Conservation (phyloP, 2,888 invertebrate species). For the Coleophora flavipennella region DNA sequence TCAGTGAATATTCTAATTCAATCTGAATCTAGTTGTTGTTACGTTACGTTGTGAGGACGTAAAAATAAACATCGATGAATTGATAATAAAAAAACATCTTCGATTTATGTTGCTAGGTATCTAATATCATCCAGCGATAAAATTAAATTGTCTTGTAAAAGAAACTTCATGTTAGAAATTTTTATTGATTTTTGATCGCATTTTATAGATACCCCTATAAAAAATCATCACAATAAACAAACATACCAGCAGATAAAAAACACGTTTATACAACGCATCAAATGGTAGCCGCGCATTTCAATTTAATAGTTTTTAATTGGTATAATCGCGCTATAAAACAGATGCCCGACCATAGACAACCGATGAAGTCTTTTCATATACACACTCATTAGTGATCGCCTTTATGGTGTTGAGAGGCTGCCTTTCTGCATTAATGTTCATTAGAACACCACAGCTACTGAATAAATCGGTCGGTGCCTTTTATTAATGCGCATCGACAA, state of each 20-base stretch:
- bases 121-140: neutral
- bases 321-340: conserved; percentile 60
- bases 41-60: too few species aligned
- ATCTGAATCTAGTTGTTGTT: too few species aligned
- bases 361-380: conserved; percentile 58
- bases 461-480: conserved; percentile 64
- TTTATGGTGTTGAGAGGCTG: conserved; percentile 38
- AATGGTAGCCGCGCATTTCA: conserved; percentile 56
- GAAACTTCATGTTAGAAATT: conserved; percentile 16
- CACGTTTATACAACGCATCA: conserved; percentile 51
- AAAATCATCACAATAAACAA: conserved; percentile 66
- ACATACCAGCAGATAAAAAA: conserved; percentile 41
- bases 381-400: conserved; percentile 47
- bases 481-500: conserved; percentile 64
- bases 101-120: neutral
- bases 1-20: too few species aligned
- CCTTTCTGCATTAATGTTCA: conserved; percentile 61
- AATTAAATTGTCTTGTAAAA: conserved; percentile 11
- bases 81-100: too few species aligned
- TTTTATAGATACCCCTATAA: conserved; percentile 40
- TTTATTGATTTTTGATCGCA: conserved; percentile 36
- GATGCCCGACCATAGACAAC: conserved; percentile 49
- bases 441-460: conserved; percentile 65
- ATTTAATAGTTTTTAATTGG: conserved; percentile 72
- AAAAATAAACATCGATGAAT: too few species aligned